Evolutionary conservation across 2,888 invertebrate species (phyloP).

Genomic region (Linnaemya vulpina): DNA sequence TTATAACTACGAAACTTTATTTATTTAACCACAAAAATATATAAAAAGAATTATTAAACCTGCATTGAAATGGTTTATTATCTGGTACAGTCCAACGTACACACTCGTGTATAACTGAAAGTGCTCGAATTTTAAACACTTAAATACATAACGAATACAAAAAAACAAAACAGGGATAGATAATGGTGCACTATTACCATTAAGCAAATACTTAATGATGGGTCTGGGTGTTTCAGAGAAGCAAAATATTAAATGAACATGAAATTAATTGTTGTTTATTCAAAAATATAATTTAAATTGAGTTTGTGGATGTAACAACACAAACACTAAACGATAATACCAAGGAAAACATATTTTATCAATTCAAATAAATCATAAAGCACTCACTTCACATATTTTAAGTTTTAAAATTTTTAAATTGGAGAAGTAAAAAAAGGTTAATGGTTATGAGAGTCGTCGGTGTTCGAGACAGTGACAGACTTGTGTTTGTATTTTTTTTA

Average conservation of each 20-base stretch:
- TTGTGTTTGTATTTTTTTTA: not conserved
- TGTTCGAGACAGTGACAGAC: not conserved
- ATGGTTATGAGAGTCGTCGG: not conserved
- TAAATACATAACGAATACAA: not conserved
- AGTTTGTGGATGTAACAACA: not conserved
- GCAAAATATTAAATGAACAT: not conserved
- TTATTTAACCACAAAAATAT: slow-evolving; percentile 13
- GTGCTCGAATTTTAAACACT: not conserved
- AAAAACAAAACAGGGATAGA: slow-evolving; percentile 3
- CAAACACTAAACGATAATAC: not conserved
- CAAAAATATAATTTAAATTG: slow-evolving; percentile 29
- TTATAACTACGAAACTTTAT: slow-evolving; percentile 2
- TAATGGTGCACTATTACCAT: slow-evolving; percentile 22
- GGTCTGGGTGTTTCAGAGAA: not conserved
- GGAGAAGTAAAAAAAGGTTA: not conserved
- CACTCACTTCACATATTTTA: not conserved
- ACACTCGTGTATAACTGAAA: not conserved
- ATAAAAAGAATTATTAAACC: not conserved
- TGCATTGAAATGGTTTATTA: slow-evolving; percentile 18
- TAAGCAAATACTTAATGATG: not conserved
- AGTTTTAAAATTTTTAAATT: slow-evolving; percentile 9
- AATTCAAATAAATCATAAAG: slow-evolving; percentile 44
- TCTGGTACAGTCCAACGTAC: not conserved
- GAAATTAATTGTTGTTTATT: slow-evolving; percentile 45
- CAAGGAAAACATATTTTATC: slow-evolving; percentile 43